Conservation (phyloP, 2,888 invertebrate genomes). For the Lasioglossum figueresi region DNA sequence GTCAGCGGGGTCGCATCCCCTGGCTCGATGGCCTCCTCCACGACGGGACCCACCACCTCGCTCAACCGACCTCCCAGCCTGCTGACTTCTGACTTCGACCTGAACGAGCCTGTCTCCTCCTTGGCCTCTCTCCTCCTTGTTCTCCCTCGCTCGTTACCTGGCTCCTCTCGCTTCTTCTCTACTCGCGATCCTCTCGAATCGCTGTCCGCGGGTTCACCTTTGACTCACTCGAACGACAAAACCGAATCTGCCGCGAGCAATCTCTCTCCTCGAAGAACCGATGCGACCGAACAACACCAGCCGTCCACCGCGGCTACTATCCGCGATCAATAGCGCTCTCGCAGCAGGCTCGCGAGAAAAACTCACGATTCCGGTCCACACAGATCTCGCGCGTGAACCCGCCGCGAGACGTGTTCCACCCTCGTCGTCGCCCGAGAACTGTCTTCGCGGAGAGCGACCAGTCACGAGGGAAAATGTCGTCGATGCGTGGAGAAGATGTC, state of each 20-base stretch:
- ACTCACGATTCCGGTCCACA: background rate
- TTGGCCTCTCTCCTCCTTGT: slow-evolving; percentile 1
- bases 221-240: background rate
- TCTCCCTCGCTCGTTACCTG: background rate
- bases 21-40: slow-evolving; percentile 84
- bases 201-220: background rate
- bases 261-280: background rate
- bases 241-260: background rate
- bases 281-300: background rate
- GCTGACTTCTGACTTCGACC: slow-evolving; percentile 78
- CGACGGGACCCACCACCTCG: slow-evolving; percentile 84
- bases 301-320: background rate
- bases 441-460: slow-evolving; percentile 5
- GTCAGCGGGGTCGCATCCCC: slow-evolving; percentile 84
- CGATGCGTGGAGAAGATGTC: slow-evolving; percentile 75
- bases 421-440: slow-evolving; percentile 15
- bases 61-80: slow-evolving; percentile 84
- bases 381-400: background rate
- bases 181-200: background rate
- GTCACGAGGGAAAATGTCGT: slow-evolving; percentile 69
- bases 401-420: slow-evolving; percentile 12
- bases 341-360: background rate
- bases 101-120: slow-evolving; percentile 64
- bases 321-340: slow-evolving; percentile 1
- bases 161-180: background rate